phyloP scores from a whole-genome alignment of 2,797 vertebrate species.

The Syncerus caffer region DNA sequence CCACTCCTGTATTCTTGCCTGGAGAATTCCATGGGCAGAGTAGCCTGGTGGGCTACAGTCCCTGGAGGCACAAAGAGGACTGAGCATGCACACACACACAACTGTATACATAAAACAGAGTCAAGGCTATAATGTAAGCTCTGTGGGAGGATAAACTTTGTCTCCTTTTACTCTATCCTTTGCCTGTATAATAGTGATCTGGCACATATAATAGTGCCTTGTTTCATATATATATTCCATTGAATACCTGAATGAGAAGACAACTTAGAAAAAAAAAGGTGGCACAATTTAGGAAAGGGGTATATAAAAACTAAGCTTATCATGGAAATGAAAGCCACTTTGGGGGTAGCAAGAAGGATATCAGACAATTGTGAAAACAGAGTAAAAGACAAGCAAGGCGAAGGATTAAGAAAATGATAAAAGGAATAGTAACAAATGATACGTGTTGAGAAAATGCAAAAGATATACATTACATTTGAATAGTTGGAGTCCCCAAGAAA shows the following conservation, averaged over 20 bases:
- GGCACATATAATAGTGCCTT: neutral
- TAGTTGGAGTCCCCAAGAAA: neutral
- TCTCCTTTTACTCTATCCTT: neutral
- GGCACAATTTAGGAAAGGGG: neutral
- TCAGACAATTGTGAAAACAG: neutral
- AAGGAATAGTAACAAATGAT: neutral
- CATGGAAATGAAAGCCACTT: neutral
- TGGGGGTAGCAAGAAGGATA: neutral
- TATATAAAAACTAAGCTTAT: neutral
- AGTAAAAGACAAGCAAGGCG: neutral
- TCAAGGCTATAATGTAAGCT: neutral
- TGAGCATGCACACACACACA: neutral
- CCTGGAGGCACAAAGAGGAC: neutral
- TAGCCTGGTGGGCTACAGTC: neutral
- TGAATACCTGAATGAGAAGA: neutral
- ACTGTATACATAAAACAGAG: neutral
- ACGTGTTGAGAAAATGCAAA: neutral
- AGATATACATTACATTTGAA: neutral
- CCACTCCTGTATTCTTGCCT: neutral
- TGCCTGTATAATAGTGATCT: neutral
- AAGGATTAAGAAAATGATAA: neutral
- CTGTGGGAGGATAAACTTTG: neutral
- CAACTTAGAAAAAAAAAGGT: neutral
- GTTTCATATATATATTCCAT: neutral
- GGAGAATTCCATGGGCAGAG: neutral